Evolutionary conservation across 64 coral and sea anemone species (phyloP).

Genomic region (Montipora capricornis): DNA sequence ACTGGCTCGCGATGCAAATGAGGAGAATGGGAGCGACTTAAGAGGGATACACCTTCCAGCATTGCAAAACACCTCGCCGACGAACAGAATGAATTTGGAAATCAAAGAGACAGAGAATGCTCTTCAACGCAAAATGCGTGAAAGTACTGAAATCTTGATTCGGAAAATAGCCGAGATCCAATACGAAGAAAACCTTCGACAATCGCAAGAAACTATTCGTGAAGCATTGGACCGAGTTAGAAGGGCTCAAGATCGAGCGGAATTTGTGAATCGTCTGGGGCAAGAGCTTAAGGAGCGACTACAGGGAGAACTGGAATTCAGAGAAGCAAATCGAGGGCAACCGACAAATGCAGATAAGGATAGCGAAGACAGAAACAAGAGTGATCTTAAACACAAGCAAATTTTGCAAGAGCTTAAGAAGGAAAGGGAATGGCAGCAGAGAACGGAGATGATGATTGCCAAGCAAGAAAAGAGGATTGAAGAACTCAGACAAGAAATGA

Average conservation of each 20-base stretch:
- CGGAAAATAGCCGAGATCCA: slow-evolving; percentile 74
- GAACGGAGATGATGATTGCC: slow-evolving; percentile 64
- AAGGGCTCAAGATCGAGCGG: slow-evolving; percentile 43
- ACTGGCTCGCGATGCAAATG: slow-evolving; percentile 1
- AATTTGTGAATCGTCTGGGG: slow-evolving; percentile 38
- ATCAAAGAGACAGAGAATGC: not conserved
- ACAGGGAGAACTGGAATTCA: slow-evolving; percentile 54
- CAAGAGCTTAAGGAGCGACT: slow-evolving; percentile 41
- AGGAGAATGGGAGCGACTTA: not conserved
- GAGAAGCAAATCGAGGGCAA: not conserved
- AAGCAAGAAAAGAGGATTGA: slow-evolving; percentile 80
- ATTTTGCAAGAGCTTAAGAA: slow-evolving; percentile 80
- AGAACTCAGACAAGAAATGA: slow-evolving; percentile 74
- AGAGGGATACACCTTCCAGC: slow-evolving; percentile 1
- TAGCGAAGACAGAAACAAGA: not conserved
- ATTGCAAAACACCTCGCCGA: not conserved
- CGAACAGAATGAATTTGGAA: not conserved
- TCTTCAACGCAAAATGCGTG: slow-evolving; percentile 52
- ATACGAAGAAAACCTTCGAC: slow-evolving; percentile 56
- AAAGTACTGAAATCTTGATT: slow-evolving; percentile 70
- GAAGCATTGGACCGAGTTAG: slow-evolving; percentile 60
- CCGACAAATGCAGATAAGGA: not conserved
- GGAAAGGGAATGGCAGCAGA: slow-evolving; percentile 72
- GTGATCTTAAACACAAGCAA: slow-evolving; percentile 50
- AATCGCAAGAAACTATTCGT: slow-evolving; percentile 41